Evolutionary conservation across 2,888 invertebrate genomes (phyloP).

Genomic region (Herminia tarsipennalis): DNA sequence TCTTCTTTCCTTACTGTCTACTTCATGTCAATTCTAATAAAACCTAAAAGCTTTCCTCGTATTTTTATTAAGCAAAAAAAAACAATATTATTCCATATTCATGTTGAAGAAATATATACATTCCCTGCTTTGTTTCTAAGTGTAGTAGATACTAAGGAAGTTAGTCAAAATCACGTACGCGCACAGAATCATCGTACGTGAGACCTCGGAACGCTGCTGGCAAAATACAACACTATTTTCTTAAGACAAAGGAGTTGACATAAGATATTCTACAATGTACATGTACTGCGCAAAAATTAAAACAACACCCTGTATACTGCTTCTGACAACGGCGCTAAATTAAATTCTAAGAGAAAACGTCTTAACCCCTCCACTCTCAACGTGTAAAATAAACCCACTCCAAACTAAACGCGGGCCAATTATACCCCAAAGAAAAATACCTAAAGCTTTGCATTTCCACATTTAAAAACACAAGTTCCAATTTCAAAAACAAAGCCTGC

Average conservation of each 20-base stretch:
- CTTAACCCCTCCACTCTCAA: neutral
- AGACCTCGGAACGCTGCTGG: slow-evolving; percentile 7
- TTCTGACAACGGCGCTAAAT: no score
- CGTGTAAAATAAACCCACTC: slow-evolving; percentile 6
- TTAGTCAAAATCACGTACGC: slow-evolving; percentile 39
- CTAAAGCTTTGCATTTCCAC: slow-evolving; percentile 31
- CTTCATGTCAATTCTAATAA: no score
- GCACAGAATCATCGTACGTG: slow-evolving; percentile 39
- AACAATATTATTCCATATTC: no score
- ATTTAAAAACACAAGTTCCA: slow-evolving; percentile 51
- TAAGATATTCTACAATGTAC: neutral
- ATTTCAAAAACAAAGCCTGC: slow-evolving; percentile 62
- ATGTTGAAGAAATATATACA: neutral
- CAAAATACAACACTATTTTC: slow-evolving; percentile 21
- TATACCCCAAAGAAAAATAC: slow-evolving; percentile 26
- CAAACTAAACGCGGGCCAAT: slow-evolving; percentile 22
- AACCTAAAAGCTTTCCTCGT: no score
- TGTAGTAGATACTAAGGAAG: slow-evolving; percentile 21
- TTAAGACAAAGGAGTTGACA: slow-evolving; percentile 19
- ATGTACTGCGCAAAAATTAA: neutral
- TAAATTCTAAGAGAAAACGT: no score
- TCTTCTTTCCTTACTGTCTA: no score
- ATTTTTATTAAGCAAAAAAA: no score
- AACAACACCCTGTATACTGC: neutral
- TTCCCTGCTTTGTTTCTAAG: no score